Conservation (phyloP, 2,797 vertebrate species). For the Picus viridis region DNA sequence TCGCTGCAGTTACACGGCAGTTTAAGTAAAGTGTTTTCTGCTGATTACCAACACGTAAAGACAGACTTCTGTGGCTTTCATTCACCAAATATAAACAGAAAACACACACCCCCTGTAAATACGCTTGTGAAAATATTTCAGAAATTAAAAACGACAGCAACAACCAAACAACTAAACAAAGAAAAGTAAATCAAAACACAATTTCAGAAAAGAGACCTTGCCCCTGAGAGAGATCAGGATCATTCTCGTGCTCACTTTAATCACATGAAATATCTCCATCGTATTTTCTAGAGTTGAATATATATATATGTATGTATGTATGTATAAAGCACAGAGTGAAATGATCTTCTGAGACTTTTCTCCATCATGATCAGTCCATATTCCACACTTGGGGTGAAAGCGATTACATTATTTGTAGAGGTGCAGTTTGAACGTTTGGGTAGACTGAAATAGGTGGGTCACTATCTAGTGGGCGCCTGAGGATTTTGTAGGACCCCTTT, state of each 20-base stretch:
- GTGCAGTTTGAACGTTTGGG: neutral
- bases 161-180: neutral
- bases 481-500: neutral
- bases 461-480: rapidly evolving
- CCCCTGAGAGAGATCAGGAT: neutral
- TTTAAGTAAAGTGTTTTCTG: conserved; percentile 2
- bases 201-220: neutral
- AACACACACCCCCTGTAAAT: neutral
- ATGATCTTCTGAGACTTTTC: neutral
- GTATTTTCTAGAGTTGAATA: neutral
- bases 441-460: neutral
- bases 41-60: neutral
- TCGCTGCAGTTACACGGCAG: neutral
- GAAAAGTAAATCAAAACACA: neutral
- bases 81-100: neutral
- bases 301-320: neutral
- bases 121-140: neutral
- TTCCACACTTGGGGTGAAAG: neutral
- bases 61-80: neutral
- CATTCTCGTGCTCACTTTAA: conserved; percentile 15
- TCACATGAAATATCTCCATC: neutral
- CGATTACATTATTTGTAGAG: neutral
- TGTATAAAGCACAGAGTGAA: neutral
- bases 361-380: neutral
- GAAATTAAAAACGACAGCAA: neutral